These are phyloP conservation scores for Ceratoteleas bidentatus DNA, from an alignment of 1,140 invertebrate species.

Conservation along the genomic window DNA sequence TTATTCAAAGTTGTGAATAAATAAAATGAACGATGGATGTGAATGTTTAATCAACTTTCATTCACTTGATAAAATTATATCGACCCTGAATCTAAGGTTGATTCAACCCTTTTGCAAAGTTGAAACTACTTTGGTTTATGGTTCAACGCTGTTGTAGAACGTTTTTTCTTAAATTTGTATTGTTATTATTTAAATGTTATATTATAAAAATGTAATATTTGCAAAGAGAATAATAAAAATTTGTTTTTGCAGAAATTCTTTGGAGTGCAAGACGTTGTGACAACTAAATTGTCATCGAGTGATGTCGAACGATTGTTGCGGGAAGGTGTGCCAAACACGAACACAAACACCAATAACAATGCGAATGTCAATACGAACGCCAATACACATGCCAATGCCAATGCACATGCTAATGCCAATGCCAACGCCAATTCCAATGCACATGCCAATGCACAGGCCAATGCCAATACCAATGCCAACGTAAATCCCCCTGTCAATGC, in stretches of 20 bases:
- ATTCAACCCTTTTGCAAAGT: no score
- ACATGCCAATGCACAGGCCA: not conserved
- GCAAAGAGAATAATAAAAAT: not conserved
- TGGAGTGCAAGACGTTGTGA: slow-evolving; percentile 29
- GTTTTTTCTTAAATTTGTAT: no score
- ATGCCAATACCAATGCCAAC: not conserved
- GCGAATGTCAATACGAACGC: slow-evolving; percentile 3
- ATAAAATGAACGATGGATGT: no score
- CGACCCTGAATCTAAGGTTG: no score
- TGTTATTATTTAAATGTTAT: no score
- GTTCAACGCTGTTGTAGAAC: no score
- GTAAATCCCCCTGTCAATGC: not conserved
- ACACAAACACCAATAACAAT: slow-evolving; percentile 14
- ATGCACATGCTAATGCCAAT: not conserved
- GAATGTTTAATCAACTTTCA: no score
- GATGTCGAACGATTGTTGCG: slow-evolving; percentile 28
- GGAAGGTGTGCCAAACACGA: slow-evolving; percentile 34
- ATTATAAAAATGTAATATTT: no score
- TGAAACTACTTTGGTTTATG: no score
- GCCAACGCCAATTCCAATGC: not conserved
- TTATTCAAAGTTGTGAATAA: no score
- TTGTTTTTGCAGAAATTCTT: slow-evolving; percentile 47
- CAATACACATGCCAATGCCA: not conserved
- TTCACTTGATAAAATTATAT: no score
- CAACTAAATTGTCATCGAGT: slow-evolving; percentile 11